Evolutionary conservation across 2,797 vertebrate species (phyloP).

Genomic region (Takifugu rubripes): DNA sequence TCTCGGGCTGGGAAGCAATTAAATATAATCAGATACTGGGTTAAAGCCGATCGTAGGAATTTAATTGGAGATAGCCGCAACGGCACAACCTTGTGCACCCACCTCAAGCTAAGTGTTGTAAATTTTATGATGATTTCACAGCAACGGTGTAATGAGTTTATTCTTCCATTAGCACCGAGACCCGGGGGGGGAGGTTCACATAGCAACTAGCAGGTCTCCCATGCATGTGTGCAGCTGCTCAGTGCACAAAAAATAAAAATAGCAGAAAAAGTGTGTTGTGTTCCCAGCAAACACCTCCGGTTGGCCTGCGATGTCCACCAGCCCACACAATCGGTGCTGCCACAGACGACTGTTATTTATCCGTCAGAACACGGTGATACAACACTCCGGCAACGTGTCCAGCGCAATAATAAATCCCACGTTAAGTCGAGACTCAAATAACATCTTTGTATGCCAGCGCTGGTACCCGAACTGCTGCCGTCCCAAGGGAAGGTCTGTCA

Average conservation of each 20-base stretch:
- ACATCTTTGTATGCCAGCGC: background rate
- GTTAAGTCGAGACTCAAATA: background rate
- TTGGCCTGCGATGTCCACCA: constrained; percentile 37
- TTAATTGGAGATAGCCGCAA: too few species aligned
- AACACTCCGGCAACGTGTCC: constrained; percentile 8
- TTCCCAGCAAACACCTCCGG: constrained; percentile 36
- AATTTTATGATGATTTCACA: constrained; percentile 24
- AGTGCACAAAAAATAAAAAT: constrained; percentile 19
- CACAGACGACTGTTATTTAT: constrained; percentile 25
- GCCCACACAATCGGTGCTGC: constrained; percentile 39
- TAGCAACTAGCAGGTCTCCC: constrained; percentile 41
- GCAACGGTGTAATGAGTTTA: constrained; percentile 39
- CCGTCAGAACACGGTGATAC: constrained; percentile 9
- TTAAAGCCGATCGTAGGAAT: background rate
- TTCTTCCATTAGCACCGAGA: constrained; percentile 47
- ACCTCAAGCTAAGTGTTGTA: constrained; percentile 11
- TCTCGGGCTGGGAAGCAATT: too few species aligned
- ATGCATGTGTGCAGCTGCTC: constrained; percentile 26
- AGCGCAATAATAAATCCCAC: constrained; percentile 2
- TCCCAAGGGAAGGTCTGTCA: background rate
- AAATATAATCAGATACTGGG: background rate
- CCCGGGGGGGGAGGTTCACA: constrained; percentile 28
- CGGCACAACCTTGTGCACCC: background rate
- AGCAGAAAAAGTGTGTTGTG: background rate
- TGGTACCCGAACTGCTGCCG: background rate